Base-by-base conservation (phyloP, 1,140 invertebrate species). In the Formica exsecta region DNA sequence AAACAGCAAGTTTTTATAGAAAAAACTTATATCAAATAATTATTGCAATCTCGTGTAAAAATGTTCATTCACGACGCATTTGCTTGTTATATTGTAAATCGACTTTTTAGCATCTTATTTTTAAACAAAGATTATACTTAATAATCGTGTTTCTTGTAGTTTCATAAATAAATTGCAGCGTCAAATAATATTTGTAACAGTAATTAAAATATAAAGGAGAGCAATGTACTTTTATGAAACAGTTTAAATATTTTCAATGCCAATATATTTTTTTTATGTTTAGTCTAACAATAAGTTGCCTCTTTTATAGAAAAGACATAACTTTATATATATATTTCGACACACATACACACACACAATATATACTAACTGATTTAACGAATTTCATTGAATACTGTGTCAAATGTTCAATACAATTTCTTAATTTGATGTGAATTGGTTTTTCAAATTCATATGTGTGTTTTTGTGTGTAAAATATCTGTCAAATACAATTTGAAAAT, bases 401-500 rank as follows among this genome's bases (percentile, higher is more conserved):
- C 73, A 38, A 0, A 22, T n/a, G n/a, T 22, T 25, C 44, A 41
- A 79, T 38, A 22, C 29, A 73, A 57, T 74, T 61, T 44, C 13
- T n/a, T 62, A 83, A 73, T 73, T 73, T 11, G 41, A 83, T 25
- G 4, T 48, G 38, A 83, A 73, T 73, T 19, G 19, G 3, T 61
- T n/a, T 74, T 83, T 62, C 54, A 29, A 29, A 73, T 74, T 61
- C n/a, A 8, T n/a, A 2, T 19, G n/a, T n/a, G n/a, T n/a, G 16
- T 19, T 51, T 51, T 16, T 51, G 9, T 44, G 48, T 51, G 3
- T 16, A 19, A 22, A 73, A 74, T 25, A 36, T 61, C 66, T 13
- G 41, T 83, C 54, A 29, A 38, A 59, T 73, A 32, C 57, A 74
- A 83, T 83, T 83, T 83, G 41, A 61, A 83, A 83, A 83, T 74